Evolutionary conservation across 2,113 vertebrate genomes (phyloP), one percentile per base, ranked within the genome.

Genomic region (Clarias batrachus): DNA sequence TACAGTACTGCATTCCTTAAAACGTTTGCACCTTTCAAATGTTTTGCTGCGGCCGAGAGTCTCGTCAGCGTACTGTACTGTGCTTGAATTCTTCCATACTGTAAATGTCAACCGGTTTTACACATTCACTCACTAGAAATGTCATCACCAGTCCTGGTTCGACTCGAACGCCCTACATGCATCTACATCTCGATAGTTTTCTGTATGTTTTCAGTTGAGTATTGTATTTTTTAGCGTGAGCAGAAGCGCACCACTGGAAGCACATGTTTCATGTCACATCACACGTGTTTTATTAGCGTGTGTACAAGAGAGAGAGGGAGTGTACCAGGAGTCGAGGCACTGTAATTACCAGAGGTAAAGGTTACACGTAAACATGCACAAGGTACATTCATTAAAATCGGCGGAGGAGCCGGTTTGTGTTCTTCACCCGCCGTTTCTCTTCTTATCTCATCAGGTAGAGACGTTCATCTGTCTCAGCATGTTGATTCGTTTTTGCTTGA

Each of bases 271-370:
- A 48, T 48, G 41, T 41, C 30, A 17, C 27, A 2, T 68, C 30
- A 4, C 63, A 27, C 25, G 17, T 41, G 70, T 73, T 74, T 74
- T 52, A 52, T 74, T 48, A 52, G 23, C n/a, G 71, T 48, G 48
- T 63, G 54, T 66, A 30, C 4, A 12, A 30, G 25, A n/a, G 25
- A 19, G n/a, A 0, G 82, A 33, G 74, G 73, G 88, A 66, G 84
- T 77, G 66, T 76, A 74, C 21, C 54, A 54, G 62, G 81, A 66
- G 76, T 78, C 74, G 65, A 48, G 56, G 83, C 70, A 71, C 87
- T 89, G 83, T 87, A 88, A 88, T 91, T 91, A 89, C 73, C 84
- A 23, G 59, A 79, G 84, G 71, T 87, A 87, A 85, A 63, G 57
- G 65, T 71, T 83, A 65, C 81, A 82, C 74, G 48, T 19, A 83